These are phyloP conservation scores for Lepus timidus DNA, from an alignment of 2,113 vertebrate species.

Conservation along the genomic window DNA sequence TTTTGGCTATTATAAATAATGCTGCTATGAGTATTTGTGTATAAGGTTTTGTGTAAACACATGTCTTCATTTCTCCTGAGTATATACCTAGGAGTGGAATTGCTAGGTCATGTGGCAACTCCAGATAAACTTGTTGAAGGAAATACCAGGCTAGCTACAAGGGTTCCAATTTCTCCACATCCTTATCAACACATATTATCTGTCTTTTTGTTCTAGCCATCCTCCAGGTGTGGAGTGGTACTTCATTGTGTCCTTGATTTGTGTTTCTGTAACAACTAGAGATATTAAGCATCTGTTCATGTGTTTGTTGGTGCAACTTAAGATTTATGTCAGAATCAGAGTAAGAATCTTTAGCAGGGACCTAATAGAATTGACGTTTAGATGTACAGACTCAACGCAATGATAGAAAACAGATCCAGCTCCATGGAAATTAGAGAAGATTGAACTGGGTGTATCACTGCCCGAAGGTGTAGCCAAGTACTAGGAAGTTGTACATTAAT, in stretches of 20 bases:
- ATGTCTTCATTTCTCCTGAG: background rate
- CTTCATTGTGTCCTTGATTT: background rate
- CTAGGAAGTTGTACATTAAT: slow-evolving; percentile 1
- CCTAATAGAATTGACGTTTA: slow-evolving; percentile 1
- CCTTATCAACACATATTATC: background rate
- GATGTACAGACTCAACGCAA: background rate
- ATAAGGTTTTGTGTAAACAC: background rate
- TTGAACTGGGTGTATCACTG: background rate
- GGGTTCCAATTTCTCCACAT: background rate
- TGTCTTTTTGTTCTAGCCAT: background rate
- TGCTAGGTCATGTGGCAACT: background rate
- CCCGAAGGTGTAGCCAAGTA: slow-evolving; percentile 5
- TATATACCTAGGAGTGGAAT: background rate
- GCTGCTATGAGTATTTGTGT: background rate
- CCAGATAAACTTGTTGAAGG: background rate
- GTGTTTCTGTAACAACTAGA: background rate
- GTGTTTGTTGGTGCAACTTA: background rate
- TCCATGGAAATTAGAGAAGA: background rate
- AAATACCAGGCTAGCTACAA: background rate
- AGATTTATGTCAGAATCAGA: slow-evolving; percentile 50
- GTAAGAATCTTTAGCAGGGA: slow-evolving; percentile 20
- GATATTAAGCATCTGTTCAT: slow-evolving; percentile 30
- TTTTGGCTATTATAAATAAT: background rate
- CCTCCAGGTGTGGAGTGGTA: background rate
- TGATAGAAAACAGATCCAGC: background rate